phyloP scores from a whole-genome alignment of 2,888 invertebrate genomes.

The Bursaphelenchus okinawaensis region DNA sequence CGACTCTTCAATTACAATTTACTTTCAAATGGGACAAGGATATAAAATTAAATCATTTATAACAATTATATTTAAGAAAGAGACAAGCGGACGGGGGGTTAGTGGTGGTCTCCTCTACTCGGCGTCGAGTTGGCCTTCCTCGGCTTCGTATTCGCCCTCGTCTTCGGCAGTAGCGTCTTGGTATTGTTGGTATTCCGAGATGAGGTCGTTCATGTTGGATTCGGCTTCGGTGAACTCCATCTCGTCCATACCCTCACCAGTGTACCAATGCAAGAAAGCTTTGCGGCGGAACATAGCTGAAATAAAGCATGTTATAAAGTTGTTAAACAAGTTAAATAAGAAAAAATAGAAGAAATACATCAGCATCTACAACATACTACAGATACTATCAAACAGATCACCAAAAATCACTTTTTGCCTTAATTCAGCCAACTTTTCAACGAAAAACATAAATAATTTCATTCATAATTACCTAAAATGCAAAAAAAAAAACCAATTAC shows the following conservation, averaged over 20 bases:
- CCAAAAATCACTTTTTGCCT: too few relatives aligned
- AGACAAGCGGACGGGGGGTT: neutral
- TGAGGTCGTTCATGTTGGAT: slow-evolving; percentile 77
- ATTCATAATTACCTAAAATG: too few relatives aligned
- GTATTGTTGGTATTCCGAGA: slow-evolving; percentile 59
- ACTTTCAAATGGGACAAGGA: neutral
- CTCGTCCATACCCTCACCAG: slow-evolving; percentile 94
- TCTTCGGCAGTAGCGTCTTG: slow-evolving; percentile 54
- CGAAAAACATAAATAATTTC: too few relatives aligned
- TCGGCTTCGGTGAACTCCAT: slow-evolving; percentile 95
- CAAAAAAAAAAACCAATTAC: neutral
- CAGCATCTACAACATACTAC: neutral
- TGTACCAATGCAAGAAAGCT: slow-evolving; percentile 96
- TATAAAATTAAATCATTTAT: neutral
- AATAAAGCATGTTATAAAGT: too few relatives aligned
- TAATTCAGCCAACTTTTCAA: too few relatives aligned
- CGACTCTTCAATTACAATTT: neutral
- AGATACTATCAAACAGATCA: neutral
- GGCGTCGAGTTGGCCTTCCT: neutral
- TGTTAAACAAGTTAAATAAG: too few relatives aligned
- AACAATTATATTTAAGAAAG: neutral
- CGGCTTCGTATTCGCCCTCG: slow-evolving; percentile 29
- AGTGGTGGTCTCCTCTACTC: neutral
- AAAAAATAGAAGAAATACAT: too few relatives aligned
- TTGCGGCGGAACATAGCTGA: slow-evolving; percentile 86